These are phyloP conservation scores for Ormyrus pomaceus DNA, from an alignment of 2,888 invertebrate genomes.

Conservation along the genomic window DNA sequence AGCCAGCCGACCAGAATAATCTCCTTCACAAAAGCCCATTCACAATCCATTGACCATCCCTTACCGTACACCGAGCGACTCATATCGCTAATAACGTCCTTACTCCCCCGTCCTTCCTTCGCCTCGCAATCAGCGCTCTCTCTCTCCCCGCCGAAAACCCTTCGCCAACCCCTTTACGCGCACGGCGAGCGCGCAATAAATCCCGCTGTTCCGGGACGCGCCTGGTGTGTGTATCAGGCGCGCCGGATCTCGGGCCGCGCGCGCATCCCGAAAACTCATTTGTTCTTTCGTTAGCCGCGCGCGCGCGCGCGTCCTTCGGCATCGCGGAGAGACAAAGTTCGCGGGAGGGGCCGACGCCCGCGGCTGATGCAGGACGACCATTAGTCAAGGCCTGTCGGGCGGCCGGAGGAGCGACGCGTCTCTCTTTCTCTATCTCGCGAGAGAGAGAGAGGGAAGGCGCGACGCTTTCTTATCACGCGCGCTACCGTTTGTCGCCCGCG, in stretches of 20 bases:
- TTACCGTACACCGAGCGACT: too few species aligned
- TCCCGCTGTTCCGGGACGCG: neutral
- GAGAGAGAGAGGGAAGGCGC: neutral
- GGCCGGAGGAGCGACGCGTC: neutral
- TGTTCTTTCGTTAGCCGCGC: conserved; percentile 61
- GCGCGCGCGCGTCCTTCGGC: neutral
- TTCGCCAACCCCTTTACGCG: too few species aligned
- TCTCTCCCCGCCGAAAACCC: too few species aligned
- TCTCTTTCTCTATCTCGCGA: neutral
- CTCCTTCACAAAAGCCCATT: too few species aligned
- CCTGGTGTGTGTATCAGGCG: neutral
- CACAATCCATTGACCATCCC: too few species aligned
- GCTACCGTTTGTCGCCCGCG: neutral
- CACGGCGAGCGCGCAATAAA: too few species aligned
- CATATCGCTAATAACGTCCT: too few species aligned
- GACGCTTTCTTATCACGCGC: conserved; percentile 19
- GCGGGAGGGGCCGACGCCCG: conserved; percentile 51
- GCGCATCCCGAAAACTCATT: conserved; percentile 56
- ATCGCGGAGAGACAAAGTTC: neutral
- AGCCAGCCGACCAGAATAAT: too few species aligned
- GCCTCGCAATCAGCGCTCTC: too few species aligned
- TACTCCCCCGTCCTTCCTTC: too few species aligned
- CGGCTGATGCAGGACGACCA: conserved; percentile 67
- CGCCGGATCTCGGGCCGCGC: conserved; percentile 9
- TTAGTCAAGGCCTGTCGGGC: conserved; percentile 63